These are phyloP conservation scores for Crotalus horridus DNA, from an alignment of 2,113 vertebrate genomes.

Conservation along the genomic window DNA sequence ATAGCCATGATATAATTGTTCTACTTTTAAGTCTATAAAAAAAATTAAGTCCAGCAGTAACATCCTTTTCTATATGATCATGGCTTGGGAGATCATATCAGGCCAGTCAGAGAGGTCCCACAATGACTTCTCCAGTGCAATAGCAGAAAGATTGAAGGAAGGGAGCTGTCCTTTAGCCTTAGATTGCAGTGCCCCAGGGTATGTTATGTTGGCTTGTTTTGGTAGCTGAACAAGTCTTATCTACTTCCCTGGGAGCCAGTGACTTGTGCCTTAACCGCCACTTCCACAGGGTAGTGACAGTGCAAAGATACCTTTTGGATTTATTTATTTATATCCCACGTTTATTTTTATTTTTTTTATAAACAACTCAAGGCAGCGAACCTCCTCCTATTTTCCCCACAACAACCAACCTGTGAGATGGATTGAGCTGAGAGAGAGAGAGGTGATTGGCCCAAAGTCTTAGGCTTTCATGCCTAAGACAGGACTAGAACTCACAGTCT, in stretches of 20 bases:
- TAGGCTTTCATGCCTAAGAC: not conserved
- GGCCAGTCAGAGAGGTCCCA: not conserved
- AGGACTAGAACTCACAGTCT: not conserved
- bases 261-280: not conserved
- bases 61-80: not conserved
- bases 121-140: not conserved
- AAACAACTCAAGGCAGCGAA: not conserved
- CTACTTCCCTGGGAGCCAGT: not conserved
- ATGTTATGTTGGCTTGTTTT: not conserved
- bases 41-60: not conserved
- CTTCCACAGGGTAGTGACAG: not conserved
- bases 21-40: not conserved
- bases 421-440: not conserved
- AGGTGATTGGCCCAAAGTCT: not conserved
- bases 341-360: not conserved
- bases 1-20: slow-evolving; percentile 81
- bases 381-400: not conserved
- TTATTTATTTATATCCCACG: not conserved
- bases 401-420: not conserved
- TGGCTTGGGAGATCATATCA: not conserved
- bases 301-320: not conserved
- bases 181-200: not conserved
- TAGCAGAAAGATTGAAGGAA: not conserved
- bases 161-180: not conserved
- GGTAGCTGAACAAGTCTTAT: not conserved